A percentile compares a stretch with the other conserved stretches of the same genome.
These are phyloP conservation scores for Amiota mariae DNA, from an alignment of 2,888 invertebrate genomes.

Conservation along the genomic window DNA sequence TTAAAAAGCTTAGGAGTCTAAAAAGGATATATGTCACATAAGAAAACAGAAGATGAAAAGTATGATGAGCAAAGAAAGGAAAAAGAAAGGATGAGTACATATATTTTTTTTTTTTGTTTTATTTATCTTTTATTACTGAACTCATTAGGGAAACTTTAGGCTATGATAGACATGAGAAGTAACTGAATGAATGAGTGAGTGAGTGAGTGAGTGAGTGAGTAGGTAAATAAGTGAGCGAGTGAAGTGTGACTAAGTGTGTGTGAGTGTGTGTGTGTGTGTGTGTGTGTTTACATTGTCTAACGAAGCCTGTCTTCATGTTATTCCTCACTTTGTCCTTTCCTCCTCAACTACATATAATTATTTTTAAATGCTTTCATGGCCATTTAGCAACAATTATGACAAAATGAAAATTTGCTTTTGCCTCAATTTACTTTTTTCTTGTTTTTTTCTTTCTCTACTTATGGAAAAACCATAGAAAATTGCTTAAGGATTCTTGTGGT, in stretches of 20 bases:
- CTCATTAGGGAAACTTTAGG: constrained; percentile 19
- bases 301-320: too few relatives aligned
- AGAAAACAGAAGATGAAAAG: too few relatives aligned
- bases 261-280: constrained; percentile 17
- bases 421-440: not conserved
- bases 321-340: too few relatives aligned
- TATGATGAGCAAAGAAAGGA: too few relatives aligned
- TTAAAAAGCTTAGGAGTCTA: too few relatives aligned
- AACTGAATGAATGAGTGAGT: not conserved
- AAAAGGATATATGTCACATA: too few relatives aligned
- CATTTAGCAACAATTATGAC: constrained; percentile 49
- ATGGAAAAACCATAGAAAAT: not conserved
- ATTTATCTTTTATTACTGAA: constrained; percentile 16
- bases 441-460: constrained; percentile 24
- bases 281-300: constrained; percentile 3
- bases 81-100: too few relatives aligned
- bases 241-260: constrained; percentile 7
- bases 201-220: not conserved
- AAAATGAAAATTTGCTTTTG: constrained; percentile 43
- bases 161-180: not conserved
- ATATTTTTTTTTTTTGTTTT: not conserved
- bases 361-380: constrained; percentile 43
- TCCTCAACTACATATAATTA: not conserved
- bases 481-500: not conserved
- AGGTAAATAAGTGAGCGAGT: too few relatives aligned